Base-by-base conservation (phyloP, 2,113 vertebrate genomes). In the Seriola dumerili region DNA sequence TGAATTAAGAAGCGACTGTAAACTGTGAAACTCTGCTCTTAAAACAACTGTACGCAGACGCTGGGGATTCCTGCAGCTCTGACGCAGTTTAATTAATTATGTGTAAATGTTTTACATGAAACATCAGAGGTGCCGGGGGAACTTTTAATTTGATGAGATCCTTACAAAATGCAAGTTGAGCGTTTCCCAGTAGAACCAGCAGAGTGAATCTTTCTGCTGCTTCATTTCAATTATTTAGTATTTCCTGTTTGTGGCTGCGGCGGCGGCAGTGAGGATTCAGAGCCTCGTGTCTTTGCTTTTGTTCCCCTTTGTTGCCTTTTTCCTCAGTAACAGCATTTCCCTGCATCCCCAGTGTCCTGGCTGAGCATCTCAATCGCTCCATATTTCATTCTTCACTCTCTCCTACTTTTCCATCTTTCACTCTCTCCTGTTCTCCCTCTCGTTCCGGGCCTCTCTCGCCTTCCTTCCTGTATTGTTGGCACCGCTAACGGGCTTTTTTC, bases 401-500 rank as follows among this genome's bases (percentile, higher is more conserved):
- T 38, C 40, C 42, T n/a, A 17, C 25, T 38, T 65, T 8, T 50
- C 42, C 2, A 48, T 68, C 19, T 38, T 19, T 29, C 40, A 2
- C 44, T 72, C 54, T 21, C 63, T 36, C 54, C 34, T 29, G 14
- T 66, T 62, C 48, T 44, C 13, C 11, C 25, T 54, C 52, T 44
- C 32, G 1, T 21, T 67, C 66, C 21, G 13, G 10, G 63, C 57
- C 63, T 61, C 68, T 38, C 76, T 46, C 36, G 21, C 67, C 44
- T 19, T 19, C 46, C 46, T 70, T 25, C 48, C 58, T 59, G 75
- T 66, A 50, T 85, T 69, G 75, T 71, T 85, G 85, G 78, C 84
- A 71, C n/a, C 14, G 66, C 83, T 88, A 88, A 86, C 76, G 64
- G 79, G 80, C 66, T 76, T 90, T 84, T 83, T 84, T 78, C 58